These are phyloP conservation scores for Papilio polyxenes DNA, from an alignment of 1,140 invertebrate genomes.

Conservation along the genomic window DNA sequence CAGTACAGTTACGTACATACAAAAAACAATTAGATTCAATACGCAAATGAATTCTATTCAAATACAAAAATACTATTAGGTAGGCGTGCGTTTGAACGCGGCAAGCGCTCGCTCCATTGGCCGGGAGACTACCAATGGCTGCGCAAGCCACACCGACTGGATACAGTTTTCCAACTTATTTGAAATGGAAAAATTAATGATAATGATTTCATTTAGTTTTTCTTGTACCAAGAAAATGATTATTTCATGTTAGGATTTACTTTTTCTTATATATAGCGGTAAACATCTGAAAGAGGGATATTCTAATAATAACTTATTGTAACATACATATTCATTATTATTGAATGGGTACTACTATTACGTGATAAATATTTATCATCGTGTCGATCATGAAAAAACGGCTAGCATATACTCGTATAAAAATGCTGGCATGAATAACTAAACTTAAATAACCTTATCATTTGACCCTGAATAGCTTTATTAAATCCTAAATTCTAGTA, in stretches of 20 bases:
- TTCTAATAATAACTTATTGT: background rate
- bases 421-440: too few species aligned
- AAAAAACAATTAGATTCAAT: background rate
- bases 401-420: too few species aligned
- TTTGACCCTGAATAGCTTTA: too few species aligned
- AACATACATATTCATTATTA: too few species aligned
- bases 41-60: constrained; percentile 51
- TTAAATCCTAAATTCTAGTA: background rate
- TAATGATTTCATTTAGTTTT: constrained; percentile 18
- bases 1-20: background rate
- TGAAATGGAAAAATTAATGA: constrained; percentile 48
- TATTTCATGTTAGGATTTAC: background rate
- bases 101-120: constrained; percentile 65
- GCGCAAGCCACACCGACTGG: constrained; percentile 55
- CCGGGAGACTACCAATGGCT: constrained; percentile 62
- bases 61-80: constrained; percentile 71
- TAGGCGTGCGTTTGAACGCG: constrained; percentile 64
- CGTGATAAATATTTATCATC: too few species aligned
- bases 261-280: background rate
- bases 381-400: too few species aligned
- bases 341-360: too few species aligned
- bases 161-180: constrained; percentile 59
- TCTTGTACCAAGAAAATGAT: background rate
- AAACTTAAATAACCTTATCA: too few species aligned
- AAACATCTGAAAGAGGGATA: background rate